Percentiles rank a stretch among this genome's conserved stretches.
Evolutionary conservation across 1,140 invertebrate species (phyloP).

Genomic region (Hirudo medicinalis): DNA sequence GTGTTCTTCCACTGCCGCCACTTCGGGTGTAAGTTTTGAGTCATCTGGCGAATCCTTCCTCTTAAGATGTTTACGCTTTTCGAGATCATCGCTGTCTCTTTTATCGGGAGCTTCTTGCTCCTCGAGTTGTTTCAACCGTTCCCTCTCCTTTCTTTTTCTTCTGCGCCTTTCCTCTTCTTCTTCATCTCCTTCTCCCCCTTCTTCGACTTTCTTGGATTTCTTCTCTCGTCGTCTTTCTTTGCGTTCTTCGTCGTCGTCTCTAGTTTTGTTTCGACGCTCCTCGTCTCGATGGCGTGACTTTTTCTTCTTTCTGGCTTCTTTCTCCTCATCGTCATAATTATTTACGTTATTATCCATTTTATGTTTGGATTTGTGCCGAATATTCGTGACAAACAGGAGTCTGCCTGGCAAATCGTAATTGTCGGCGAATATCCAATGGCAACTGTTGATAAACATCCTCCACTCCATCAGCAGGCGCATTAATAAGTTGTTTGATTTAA

Average conservation of each 20-base stretch:
- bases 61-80: neutral
- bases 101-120: neutral
- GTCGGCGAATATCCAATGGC: no score
- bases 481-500: no score
- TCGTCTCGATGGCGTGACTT: neutral
- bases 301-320: slow-evolving; percentile 3
- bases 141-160: neutral
- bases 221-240: neutral
- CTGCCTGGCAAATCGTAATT: no score
- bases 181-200: neutral
- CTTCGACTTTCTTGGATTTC: neutral
- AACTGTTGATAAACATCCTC: no score
- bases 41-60: neutral
- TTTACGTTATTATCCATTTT: neutral
- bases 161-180: neutral
- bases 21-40: neutral
- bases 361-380: neutral
- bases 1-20: neutral
- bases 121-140: neutral
- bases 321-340: neutral
- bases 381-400: no score
- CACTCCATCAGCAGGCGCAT: no score
- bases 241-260: neutral
- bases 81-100: neutral
- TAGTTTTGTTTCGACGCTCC: neutral